Conservation (phyloP, 2,113 vertebrate species). For the Chitala chitala region DNA sequence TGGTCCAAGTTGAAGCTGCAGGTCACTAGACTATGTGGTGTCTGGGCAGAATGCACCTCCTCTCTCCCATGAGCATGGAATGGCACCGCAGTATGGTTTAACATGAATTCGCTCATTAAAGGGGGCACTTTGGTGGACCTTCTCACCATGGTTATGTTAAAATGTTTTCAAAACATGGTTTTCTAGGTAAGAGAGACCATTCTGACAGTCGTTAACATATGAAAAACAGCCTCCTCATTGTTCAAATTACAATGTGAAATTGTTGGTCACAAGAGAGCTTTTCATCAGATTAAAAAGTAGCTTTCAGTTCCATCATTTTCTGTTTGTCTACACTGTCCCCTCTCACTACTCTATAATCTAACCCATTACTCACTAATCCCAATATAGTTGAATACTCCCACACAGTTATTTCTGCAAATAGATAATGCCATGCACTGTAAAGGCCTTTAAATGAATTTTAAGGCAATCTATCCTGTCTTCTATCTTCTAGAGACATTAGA, state of each 20-base stretch:
- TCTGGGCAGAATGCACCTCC: too few relatives aligned
- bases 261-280: background rate
- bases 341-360: conserved; percentile 1
- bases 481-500: conserved; percentile 1
- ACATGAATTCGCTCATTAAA: too few relatives aligned
- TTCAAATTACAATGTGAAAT: background rate
- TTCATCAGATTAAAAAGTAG: background rate
- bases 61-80: too few relatives aligned
- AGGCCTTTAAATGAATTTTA: background rate
- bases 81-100: too few relatives aligned
- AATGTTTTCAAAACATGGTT: too few relatives aligned
- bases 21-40: too few relatives aligned
- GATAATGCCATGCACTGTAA: background rate
- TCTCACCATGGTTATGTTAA: too few relatives aligned
- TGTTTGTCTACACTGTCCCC: background rate
- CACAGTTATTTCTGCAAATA: background rate
- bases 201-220: background rate
- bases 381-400: background rate
- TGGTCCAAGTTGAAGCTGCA: too few relatives aligned
- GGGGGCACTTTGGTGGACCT: too few relatives aligned
- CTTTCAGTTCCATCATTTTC: background rate
- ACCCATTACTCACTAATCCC: background rate
- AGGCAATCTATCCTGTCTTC: background rate
- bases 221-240: background rate
- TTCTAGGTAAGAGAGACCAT: background rate